Conservation (phyloP, 2,797 vertebrate species). For the Graptemys geographica region DNA sequence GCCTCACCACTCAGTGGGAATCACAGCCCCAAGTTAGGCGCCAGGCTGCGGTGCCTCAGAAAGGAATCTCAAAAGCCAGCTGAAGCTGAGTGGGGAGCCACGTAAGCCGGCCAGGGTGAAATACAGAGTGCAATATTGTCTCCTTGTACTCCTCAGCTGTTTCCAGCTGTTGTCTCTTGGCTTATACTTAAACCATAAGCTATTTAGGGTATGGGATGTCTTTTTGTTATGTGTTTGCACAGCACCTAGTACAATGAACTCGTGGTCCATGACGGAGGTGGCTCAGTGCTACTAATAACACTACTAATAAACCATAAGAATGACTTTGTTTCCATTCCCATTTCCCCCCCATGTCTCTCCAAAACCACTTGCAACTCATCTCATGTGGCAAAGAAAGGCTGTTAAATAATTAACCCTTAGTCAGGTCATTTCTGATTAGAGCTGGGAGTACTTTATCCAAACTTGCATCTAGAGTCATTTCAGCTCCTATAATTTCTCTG, state of each 20-base stretch:
- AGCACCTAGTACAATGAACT: not conserved
- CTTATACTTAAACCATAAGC: not conserved
- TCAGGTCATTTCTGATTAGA: not conserved
- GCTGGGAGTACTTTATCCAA: not conserved
- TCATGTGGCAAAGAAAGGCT: not conserved
- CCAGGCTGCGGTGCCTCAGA: no score
- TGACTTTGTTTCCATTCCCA: not conserved
- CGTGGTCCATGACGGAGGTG: not conserved
- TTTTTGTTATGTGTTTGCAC: not conserved
- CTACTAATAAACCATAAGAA: not conserved
- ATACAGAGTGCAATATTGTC: no score
- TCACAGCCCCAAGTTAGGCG: no score
- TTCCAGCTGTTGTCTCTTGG: not conserved
- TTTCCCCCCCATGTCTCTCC: not conserved
- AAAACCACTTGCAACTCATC: not conserved
- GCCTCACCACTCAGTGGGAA: no score
- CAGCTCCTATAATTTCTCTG: not conserved
- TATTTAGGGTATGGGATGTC: not conserved
- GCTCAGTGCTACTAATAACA: not conserved
- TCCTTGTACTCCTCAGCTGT: not conserved
- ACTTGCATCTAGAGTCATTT: not conserved
- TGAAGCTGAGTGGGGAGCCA: no score
- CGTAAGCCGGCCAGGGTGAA: no score
- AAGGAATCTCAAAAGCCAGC: no score
- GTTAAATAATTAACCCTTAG: not conserved